These are phyloP conservation scores for Apus apus DNA, from an alignment of 2,113 vertebrate species.

Conservation along the genomic window DNA sequence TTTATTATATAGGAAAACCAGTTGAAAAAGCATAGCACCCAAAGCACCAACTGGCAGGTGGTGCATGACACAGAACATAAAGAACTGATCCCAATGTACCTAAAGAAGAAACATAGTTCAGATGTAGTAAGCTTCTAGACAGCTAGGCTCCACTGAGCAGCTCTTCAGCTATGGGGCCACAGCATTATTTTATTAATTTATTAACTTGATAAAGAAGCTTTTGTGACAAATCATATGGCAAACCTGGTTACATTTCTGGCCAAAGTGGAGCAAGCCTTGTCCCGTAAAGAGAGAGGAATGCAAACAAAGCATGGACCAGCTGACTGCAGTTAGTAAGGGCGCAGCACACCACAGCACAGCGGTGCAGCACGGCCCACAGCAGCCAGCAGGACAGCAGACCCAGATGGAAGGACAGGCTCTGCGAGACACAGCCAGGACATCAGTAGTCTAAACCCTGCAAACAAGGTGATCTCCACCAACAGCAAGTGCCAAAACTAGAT, in stretches of 20 bases:
- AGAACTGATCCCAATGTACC: accelerated
- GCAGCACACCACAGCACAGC: not conserved
- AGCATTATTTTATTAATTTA: not conserved
- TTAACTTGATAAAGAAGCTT: not conserved
- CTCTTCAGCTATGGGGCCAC: not conserved
- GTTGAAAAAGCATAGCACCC: not conserved
- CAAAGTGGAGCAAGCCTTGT: not conserved
- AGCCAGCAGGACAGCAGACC: not conserved
- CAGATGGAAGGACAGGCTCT: not conserved
- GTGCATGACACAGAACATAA: not conserved
- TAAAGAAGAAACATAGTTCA: not conserved
- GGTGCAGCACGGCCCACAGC: accelerated
- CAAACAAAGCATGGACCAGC: not conserved
- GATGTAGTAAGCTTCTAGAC: not conserved
- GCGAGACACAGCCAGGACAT: not conserved
- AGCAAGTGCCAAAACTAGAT: not conserved
- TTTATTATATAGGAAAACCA: not conserved
- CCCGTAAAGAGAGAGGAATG: not conserved
- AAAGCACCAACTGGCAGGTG: not conserved
- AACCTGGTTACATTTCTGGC: not conserved
- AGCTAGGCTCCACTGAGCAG: not conserved
- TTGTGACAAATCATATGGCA: not conserved
- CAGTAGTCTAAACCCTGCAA: not conserved
- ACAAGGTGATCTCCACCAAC: not conserved
- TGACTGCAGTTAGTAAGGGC: not conserved